phyloP scores from a whole-genome alignment of 2,113 vertebrate species.

The Python bivittatus region DNA sequence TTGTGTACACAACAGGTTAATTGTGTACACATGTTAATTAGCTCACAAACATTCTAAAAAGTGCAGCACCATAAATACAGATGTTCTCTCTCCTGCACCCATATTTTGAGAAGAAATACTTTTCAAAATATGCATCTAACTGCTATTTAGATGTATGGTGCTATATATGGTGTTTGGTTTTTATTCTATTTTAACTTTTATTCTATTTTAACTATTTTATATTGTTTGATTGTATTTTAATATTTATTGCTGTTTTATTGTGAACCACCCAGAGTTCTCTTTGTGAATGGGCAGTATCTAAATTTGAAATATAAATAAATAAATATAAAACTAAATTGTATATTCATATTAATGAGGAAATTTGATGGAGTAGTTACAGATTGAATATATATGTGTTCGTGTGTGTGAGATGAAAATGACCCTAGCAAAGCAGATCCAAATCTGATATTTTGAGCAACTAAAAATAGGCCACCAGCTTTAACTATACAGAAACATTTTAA shows the following conservation, averaged over 20 bases:
- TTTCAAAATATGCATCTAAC: not conserved
- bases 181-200: too few species aligned
- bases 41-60: not conserved
- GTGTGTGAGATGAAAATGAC: not conserved
- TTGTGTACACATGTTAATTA: not conserved
- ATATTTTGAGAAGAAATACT: not conserved
- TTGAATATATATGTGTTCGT: not conserved
- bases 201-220: too few species aligned
- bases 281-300: too few species aligned
- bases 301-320: too few species aligned
- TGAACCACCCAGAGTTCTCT: too few species aligned
- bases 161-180: too few species aligned
- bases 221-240: too few species aligned
- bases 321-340: too few species aligned
- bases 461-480: not conserved
- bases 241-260: too few species aligned
- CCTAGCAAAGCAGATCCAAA: not conserved
- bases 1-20: too few species aligned
- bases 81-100: not conserved
- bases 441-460: not conserved
- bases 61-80: not conserved
- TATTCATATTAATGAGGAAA: not conserved
- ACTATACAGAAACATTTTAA: not conserved
- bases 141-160: not conserved
- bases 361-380: not conserved